Base-by-base conservation (phyloP, 2,888 invertebrate species). In the Cremastinae sp. region DNA sequence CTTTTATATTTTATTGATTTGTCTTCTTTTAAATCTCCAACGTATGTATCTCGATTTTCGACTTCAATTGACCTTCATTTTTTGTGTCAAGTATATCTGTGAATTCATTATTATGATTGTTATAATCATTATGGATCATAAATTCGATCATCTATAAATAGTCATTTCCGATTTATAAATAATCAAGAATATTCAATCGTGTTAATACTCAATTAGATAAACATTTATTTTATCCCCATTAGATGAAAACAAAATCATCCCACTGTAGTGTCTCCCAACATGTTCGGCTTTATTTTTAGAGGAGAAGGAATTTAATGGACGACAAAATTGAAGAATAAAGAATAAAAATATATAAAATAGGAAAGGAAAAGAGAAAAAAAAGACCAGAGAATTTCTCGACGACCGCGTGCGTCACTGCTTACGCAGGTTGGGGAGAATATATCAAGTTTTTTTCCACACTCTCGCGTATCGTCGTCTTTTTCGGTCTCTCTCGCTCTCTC, bases 351-450 rank as follows among this genome's bases (percentile, higher is more conserved):
- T 68, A 47, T 47, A 66, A 74, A 58, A 73, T 56, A 59, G 43
- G 56, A 45, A 62, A 43, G 43, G 58, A 37, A 70, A 71, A 74
- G 35, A 64, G 41, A 59, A 45, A 41, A 45, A 56, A 51, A 22
- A 69, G 59, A 12, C 39, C 56, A 78, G 43, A 74, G 51, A 71
- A 75, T 37, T 77, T 66, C 64, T 76, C 71, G 55, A 28, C 28
- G 28, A 53, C 69, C 58, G 62, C 73, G 79, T 79, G 81, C 81
- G 81, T 81, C 80, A 81, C 59, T 79, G 80, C 80, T 81, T 79
- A 80, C 81, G 80, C 80, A 79, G 78, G 65, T 79, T 66, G 73
- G 74, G 74, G 62, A 62, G 28, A 28, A 28, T 28, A 74, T 74
- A 68, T 74, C 75, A 66, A 70, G 49, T 3, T 5, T 45, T 74